These are phyloP conservation scores for Tenthredo mesomela DNA, from an alignment of 2,888 invertebrate genomes.

Conservation along the genomic window DNA sequence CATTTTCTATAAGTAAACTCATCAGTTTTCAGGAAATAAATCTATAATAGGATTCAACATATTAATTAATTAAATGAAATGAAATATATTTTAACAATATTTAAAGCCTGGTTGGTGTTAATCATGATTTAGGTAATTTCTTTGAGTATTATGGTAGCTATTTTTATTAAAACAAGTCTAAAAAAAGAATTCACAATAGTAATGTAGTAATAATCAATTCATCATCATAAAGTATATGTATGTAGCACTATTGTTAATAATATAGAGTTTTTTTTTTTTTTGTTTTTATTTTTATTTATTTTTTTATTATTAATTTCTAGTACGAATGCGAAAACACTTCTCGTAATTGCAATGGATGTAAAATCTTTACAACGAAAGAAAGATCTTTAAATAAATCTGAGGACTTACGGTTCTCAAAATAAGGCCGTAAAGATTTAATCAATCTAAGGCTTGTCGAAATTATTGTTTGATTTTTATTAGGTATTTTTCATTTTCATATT, in stretches of 20 bases:
- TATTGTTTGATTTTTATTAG: not conserved
- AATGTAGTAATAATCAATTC: conserved; percentile 26
- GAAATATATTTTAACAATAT: not conserved
- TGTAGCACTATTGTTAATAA: conserved; percentile 22
- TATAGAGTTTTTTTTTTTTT: not conserved
- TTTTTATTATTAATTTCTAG: not conserved
- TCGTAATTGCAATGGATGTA: not conserved
- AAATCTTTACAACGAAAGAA: conserved; percentile 10
- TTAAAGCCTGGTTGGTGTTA: not conserved
- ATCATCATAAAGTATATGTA: conserved; percentile 19
- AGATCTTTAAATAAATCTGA: not conserved
- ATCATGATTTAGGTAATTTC: not conserved
- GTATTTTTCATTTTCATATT: not conserved
- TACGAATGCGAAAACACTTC: conserved; percentile 19
- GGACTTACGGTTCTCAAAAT: not conserved
- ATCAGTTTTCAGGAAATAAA: not conserved
- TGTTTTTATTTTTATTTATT: too few relatives aligned
- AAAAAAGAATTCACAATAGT: conserved; percentile 43
- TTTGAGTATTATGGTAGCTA: conserved; percentile 19
- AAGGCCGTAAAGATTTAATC: not conserved
- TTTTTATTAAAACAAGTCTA: conserved; percentile 47
- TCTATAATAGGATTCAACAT: not conserved
- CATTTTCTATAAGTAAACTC: not conserved
- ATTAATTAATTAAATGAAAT: not conserved
- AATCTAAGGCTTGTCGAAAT: conserved; percentile 13